These are phyloP conservation scores for Zaprionus tsacasi DNA, from an alignment of 1,140 invertebrate genomes.

Conservation along the genomic window DNA sequence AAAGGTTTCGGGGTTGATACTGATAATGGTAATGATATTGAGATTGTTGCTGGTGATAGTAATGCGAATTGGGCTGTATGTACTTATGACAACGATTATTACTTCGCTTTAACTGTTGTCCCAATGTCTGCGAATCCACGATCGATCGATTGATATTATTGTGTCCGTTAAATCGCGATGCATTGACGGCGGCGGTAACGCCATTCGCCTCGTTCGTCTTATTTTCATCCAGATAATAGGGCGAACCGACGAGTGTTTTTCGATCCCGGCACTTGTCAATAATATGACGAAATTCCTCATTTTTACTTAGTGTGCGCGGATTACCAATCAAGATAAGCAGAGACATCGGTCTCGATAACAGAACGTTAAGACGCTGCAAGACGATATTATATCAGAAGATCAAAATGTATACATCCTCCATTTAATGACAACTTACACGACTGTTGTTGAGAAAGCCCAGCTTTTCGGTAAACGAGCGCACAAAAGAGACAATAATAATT, in stretches of 20 bases:
- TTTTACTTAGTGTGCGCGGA: constrained; percentile 84
- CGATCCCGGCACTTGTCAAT: constrained; percentile 65
- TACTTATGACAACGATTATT: constrained; percentile 38
- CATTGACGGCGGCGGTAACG: background rate
- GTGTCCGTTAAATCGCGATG: background rate
- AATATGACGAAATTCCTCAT: constrained; percentile 63
- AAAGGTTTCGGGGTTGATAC: constrained; percentile 52
- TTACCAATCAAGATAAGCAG: constrained; percentile 93
- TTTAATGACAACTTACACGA: constrained; percentile 85
- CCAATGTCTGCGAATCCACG: constrained; percentile 32
- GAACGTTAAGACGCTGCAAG: constrained; percentile 91
- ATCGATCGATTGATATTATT: constrained; percentile 5
- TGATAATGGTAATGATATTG: background rate
- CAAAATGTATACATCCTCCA: too few species aligned
- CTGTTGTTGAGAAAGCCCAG: constrained; percentile 90
- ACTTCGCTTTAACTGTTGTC: constrained; percentile 63
- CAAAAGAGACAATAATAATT: constrained; percentile 92
- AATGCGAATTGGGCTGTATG: background rate
- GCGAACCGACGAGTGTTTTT: constrained; percentile 64
- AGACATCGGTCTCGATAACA: constrained; percentile 91
- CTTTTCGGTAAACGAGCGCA: constrained; percentile 87
- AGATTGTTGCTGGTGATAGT: constrained; percentile 33
- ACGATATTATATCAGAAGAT: constrained; percentile 16
- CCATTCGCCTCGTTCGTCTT: constrained; percentile 44
- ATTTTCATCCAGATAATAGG: constrained; percentile 56